Base-by-base conservation (phyloP, 2,888 invertebrate genomes). In the Lasioglossum vierecki region DNA sequence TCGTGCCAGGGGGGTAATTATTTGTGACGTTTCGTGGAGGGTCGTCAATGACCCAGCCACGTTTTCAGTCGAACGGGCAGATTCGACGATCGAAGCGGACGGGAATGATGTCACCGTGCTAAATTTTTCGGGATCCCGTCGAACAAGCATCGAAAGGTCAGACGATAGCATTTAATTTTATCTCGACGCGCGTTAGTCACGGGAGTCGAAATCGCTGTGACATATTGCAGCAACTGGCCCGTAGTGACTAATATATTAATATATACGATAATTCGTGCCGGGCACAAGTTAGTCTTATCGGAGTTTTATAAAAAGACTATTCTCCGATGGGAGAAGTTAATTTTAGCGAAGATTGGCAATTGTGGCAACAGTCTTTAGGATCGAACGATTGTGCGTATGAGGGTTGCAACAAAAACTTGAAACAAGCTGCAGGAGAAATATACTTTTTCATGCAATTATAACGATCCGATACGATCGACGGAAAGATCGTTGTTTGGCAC, bases 131-230 rank as follows among this genome's bases (percentile, higher is more conserved):
- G 22, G 22, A 53, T 53, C 49, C 22, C 49, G 49, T 49, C 13
- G 60, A 60, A 26, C 60, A 26, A 60, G 60, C 60, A 60, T 30
- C 73, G 49, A 49, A 73, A 49, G 73, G 73, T 73, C 73, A 73
- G 72, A 46, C 49, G 49, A 73, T 73, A 73, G 30, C 46, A 35
- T 73, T 73, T 39, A 39, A 39, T 39, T 39, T 39, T 73, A 73
- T 73, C 73, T 35, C 49, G 73, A 18, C 49, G 66, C 11, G 46
- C 73, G 18, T 73, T 73, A 49, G 73, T 73, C 73, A 73, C 49
- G 44, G 72, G 44, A 46, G 46, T 46, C 73, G 49, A 35, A 73
- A 73, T 73, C 49, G 73, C 30, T 49, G 73, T 73, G 46, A 73
- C 73, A 49, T 73, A 49, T 73, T 49, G 22, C 73, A 26, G 73